Conservation (phyloP, 1,140 invertebrate species). For the Lepidotrigona ventralis region DNA sequence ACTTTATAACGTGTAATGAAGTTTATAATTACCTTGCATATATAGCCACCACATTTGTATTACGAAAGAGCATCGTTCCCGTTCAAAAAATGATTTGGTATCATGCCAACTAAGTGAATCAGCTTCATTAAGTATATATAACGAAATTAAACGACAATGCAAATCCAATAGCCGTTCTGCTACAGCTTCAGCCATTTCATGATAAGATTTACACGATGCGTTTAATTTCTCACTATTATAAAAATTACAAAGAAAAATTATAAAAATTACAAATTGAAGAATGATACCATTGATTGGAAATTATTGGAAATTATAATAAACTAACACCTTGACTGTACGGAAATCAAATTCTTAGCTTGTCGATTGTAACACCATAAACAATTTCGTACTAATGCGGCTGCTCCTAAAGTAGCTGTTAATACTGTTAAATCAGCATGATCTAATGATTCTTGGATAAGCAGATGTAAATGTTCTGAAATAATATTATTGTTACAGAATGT, state of each 20-base stretch:
- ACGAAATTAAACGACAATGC: slow-evolving; percentile 86
- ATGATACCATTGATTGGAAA: not conserved
- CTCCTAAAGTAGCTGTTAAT: slow-evolving; percentile 88
- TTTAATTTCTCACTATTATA: slow-evolving; percentile 63
- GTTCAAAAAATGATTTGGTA: slow-evolving; percentile 83
- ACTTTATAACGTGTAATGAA: not conserved
- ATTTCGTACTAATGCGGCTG: slow-evolving; percentile 88
- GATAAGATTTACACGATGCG: slow-evolving; percentile 86
- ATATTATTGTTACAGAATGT: not conserved
- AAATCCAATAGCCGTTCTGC: slow-evolving; percentile 89
- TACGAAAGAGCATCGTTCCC: slow-evolving; percentile 86
- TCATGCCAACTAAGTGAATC: slow-evolving; percentile 86
- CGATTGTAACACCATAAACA: slow-evolving; percentile 87
- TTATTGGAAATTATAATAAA: not conserved
- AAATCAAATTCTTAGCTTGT: slow-evolving; percentile 77
- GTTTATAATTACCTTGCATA: slow-evolving; percentile 84
- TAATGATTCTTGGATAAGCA: slow-evolving; percentile 88
- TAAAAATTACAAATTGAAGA: not conserved
- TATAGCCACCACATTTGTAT: slow-evolving; percentile 93
- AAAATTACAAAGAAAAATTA: not conserved
- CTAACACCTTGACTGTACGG: slow-evolving; percentile 57
- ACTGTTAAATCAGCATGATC: slow-evolving; percentile 90
- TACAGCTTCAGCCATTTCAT: slow-evolving; percentile 89
- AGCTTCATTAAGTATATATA: slow-evolving; percentile 89
- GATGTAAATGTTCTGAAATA: slow-evolving; percentile 86